Base-by-base conservation (phyloP, 2,797 vertebrate species). In the Sebastes nivosus region DNA sequence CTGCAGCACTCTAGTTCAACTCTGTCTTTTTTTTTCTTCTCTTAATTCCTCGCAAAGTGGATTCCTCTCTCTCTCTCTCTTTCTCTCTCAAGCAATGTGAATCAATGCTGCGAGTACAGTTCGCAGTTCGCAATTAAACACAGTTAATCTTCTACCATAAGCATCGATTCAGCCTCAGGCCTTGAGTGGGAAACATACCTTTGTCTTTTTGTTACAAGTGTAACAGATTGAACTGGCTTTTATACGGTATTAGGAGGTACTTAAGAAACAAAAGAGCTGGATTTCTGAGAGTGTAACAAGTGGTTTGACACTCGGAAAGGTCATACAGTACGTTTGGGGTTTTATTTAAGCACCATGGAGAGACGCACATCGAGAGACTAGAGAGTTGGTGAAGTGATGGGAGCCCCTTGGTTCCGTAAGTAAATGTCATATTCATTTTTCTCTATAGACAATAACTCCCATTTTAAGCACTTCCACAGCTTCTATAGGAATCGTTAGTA, bases 101-200 rank as follows among this genome's bases (percentile, higher is more conserved):
- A 86, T 87, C 83, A 58, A 89, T 84, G 76, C 68, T 64, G 58
- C 4, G 6, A 71, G 36, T 78, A 77, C 69, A 77, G 75, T 74
- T 80, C 72, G 25, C n/a, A 86, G 74, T 85, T 84, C 75, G 83
- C 84, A 81, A 89, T 88, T 86, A 89, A 86, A 89, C 80, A 71
- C 74, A 57, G 77, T 81, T 89, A 87, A 92, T 90, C 85, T 83
- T 83, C 57, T 34, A 85, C 80, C 73, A 81, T 71, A 81, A 80
- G 81, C 67, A 87, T 89, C 4, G 83, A 91, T 88, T 83, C 46
- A 10, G 68, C 84, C 52, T 32, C 25, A 8, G 64, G 71, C 58
- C 38, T 57, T 0, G 13, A 80, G 67, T 22, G 69, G 64, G 7
- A 80, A 85, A 78, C 59, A 4, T 5, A 63, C 59, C 72, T 77